These are phyloP conservation scores for Hydrolagus colliei DNA, from an alignment of 2,797 vertebrate genomes.

Conservation along the genomic window DNA sequence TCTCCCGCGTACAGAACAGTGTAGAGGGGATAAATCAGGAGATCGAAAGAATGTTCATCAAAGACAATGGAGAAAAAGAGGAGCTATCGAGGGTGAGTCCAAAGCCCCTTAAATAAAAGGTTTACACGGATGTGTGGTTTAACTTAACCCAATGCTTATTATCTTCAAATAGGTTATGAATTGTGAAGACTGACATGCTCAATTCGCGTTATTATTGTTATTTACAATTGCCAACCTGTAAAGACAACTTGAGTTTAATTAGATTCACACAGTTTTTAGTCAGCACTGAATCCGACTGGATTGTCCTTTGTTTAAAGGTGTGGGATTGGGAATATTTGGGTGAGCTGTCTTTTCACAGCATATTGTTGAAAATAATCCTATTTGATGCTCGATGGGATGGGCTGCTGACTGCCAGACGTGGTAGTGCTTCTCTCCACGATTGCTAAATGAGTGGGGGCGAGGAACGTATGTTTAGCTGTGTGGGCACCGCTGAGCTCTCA, in stretches of 20 bases:
- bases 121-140: neutral
- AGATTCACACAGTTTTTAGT: neutral
- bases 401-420: neutral
- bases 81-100: conserved; percentile 65
- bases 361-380: neutral
- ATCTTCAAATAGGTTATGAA: neutral
- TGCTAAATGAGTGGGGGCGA: neutral
- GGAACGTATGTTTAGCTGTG: neutral
- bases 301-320: too few species aligned
- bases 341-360: neutral
- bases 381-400: neutral
- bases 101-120: conserved; percentile 33
- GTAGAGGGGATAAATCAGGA: conserved; percentile 91
- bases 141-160: neutral
- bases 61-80: conserved; percentile 72
- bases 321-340: neutral
- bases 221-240: too few species aligned
- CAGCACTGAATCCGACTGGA: too few species aligned
- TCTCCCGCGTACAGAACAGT: conserved; percentile 78
- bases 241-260: neutral
- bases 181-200: neutral
- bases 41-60: conserved; percentile 90
- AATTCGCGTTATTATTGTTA: too few species aligned
- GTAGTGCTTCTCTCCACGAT: neutral
- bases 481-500: neutral